Evolutionary conservation across 2,888 invertebrate species (phyloP).

Genomic region (Caenorhabditis uteleia): DNA sequence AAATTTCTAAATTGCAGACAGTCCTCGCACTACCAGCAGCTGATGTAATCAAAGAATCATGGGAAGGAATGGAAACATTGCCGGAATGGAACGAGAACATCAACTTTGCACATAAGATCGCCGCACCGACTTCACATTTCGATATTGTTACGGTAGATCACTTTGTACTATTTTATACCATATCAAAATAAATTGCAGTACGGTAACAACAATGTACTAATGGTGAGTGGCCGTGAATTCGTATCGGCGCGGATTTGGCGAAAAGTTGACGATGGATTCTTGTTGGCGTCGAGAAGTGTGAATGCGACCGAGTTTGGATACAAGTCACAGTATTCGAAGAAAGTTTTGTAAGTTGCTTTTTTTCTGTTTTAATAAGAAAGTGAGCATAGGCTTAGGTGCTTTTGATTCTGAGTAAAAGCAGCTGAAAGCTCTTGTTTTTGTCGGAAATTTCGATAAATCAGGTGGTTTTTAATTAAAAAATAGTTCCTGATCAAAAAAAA

Average conservation of each 20-base stretch:
- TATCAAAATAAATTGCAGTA: slow-evolving; percentile 52
- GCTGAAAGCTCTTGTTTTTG: no score
- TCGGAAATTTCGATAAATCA: no score
- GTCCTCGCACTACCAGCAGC: slow-evolving; percentile 31
- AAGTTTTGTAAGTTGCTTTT: slow-evolving; percentile 50
- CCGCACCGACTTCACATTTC: slow-evolving; percentile 52
- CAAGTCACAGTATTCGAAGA: slow-evolving; percentile 40
- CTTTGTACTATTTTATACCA: background rate
- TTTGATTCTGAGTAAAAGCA: no score
- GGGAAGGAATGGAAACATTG: slow-evolving; percentile 45
- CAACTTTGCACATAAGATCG: slow-evolving; percentile 54
- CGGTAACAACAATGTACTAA: slow-evolving; percentile 58
- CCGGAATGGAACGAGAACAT: slow-evolving; percentile 63
- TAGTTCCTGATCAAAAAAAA: no score
- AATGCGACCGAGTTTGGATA: slow-evolving; percentile 40
- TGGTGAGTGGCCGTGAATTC: slow-evolving; percentile 59
- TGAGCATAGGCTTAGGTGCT: no score
- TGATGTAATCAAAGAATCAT: slow-evolving; percentile 48
- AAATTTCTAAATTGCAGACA: slow-evolving; percentile 13
- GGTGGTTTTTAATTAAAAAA: no score
- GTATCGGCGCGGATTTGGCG: slow-evolving; percentile 54
- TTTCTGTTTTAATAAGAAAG: no score
- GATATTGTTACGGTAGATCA: slow-evolving; percentile 57
- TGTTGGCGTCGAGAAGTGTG: slow-evolving; percentile 53
- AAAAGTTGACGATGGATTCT: slow-evolving; percentile 40